Conservation (phyloP, 2,797 vertebrate genomes). For the Miichthys miiuy region DNA sequence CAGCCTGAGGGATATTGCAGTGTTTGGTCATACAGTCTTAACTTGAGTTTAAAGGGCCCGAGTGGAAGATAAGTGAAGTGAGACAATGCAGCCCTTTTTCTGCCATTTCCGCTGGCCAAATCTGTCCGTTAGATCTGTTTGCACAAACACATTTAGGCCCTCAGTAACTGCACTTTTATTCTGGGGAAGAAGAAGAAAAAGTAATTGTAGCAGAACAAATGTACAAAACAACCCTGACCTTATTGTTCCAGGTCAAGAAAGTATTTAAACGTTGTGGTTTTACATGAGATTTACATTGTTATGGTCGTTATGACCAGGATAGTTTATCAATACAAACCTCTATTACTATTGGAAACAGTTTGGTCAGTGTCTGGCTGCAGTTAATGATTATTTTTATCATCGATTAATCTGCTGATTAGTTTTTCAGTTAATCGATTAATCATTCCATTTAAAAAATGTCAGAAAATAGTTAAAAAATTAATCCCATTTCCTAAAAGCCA, state of each 20-base stretch:
- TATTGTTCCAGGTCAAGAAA: not conserved
- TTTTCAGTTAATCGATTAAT: not conserved
- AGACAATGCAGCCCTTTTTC: constrained; percentile 61
- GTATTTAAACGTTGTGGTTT: not conserved
- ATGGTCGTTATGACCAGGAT: not conserved
- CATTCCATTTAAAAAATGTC: not conserved
- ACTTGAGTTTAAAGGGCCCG: constrained; percentile 59
- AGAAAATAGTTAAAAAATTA: not conserved
- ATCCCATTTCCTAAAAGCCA: not conserved
- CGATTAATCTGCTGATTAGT: not conserved
- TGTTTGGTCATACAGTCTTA: constrained; percentile 46
- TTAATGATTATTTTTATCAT: not conserved
- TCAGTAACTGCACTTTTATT: constrained; percentile 43
- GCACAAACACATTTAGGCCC: constrained; percentile 25
- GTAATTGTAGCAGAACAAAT: constrained; percentile 15
- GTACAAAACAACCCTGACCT: not conserved
- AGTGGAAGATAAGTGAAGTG: constrained; percentile 63
- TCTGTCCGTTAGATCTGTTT: constrained; percentile 35
- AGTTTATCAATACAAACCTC: not conserved
- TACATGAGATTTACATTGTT: not conserved
- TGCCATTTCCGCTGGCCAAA: constrained; percentile 28
- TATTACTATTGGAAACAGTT: not conserved
- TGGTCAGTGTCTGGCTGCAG: not conserved
- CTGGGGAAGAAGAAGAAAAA: not conserved
- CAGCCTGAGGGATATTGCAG: constrained; percentile 56